Conservation (phyloP, 2,888 invertebrate genomes). For the Hypena proboscidalis region DNA sequence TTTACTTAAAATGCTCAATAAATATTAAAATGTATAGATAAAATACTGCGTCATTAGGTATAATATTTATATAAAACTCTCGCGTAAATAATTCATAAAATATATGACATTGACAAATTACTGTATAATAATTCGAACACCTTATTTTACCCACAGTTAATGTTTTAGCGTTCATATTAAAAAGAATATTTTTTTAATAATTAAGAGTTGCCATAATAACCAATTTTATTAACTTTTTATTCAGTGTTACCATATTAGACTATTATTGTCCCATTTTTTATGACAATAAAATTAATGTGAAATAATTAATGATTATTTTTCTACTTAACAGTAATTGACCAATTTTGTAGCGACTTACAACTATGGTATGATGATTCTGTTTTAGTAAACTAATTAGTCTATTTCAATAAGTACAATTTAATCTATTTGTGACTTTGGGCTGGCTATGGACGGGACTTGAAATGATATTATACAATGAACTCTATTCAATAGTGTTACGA, state of each 20-base stretch:
- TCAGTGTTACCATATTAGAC: constrained; percentile 1
- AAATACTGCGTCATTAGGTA: constrained; percentile 25
- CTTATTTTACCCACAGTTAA: no score
- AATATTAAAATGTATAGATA: constrained; percentile 32
- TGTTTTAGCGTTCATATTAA: no score
- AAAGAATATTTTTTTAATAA: no score
- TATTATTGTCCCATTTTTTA: constrained; percentile 2
- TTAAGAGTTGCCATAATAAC: not conserved
- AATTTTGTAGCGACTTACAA: constrained; percentile 18
- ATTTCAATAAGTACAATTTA: constrained; percentile 36
- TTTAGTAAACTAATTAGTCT: constrained; percentile 11
- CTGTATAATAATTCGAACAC: no score
- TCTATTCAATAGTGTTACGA: not conserved
- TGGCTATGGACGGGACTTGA: constrained; percentile 1
- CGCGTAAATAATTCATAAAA: constrained; percentile 10
- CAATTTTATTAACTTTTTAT: not conserved
- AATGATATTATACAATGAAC: not conserved
- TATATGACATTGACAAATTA: constrained; percentile 1
- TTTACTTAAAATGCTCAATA: constrained; percentile 26
- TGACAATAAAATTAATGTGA: no score
- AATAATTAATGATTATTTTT: not conserved
- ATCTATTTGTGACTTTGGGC: constrained; percentile 16
- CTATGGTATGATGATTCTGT: constrained; percentile 34
- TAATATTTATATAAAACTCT: constrained; percentile 11
- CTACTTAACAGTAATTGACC: constrained; percentile 12